Evolutionary conservation across 2,888 invertebrate species (phyloP).

Genomic region (Rotaria socialis): DNA sequence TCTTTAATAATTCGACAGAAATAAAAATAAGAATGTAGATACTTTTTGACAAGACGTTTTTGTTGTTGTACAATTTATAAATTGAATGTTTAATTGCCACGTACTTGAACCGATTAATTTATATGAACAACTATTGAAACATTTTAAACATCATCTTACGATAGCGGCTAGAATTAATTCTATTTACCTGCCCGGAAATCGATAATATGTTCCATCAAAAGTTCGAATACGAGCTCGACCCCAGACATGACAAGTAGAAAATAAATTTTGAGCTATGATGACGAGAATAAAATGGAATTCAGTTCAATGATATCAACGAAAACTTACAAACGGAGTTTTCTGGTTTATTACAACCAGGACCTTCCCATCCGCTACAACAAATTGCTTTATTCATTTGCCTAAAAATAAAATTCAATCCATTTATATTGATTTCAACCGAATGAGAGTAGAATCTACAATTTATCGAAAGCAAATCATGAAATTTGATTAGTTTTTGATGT

Average conservation of each 20-base stretch:
- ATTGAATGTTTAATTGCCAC: conserved; percentile 44
- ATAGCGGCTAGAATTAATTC: not conserved
- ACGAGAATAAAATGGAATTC: not conserved
- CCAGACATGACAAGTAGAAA: conserved; percentile 43
- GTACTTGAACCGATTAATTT: conserved; percentile 37
- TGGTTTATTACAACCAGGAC: not conserved
- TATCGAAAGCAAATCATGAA: no score
- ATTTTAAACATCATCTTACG: no score
- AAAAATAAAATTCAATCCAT: not conserved
- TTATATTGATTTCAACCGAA: no score
- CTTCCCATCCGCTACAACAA: not conserved
- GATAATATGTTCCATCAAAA: conserved; percentile 43
- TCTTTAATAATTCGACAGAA: not conserved
- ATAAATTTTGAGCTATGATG: not conserved
- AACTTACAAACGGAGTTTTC: not conserved
- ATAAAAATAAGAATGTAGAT: not conserved
- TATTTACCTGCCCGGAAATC: conserved; percentile 35
- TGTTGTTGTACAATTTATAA: conserved; percentile 19
- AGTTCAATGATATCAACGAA: not conserved
- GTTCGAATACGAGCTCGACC: conserved; percentile 41
- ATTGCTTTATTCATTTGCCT: not conserved
- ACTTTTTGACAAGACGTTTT: conserved; percentile 34
- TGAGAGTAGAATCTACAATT: no score
- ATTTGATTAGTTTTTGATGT: no score
- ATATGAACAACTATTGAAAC: conserved; percentile 36